A percentile compares a stretch with the other conserved stretches of the same genome.
Evolutionary conservation across 2,113 vertebrate species (phyloP).

Genomic region (Suncus etruscus): DNA sequence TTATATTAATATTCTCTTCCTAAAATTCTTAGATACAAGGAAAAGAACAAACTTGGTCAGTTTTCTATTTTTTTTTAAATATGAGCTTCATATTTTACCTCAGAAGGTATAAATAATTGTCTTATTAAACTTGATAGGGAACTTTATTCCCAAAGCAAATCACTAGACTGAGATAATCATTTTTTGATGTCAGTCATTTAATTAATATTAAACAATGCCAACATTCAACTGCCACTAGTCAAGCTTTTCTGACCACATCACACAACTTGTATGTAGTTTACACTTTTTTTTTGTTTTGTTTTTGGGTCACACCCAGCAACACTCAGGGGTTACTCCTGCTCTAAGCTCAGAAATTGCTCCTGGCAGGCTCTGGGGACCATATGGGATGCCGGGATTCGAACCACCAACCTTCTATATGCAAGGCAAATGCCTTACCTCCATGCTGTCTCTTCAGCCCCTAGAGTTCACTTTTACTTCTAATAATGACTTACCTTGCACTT

Average conservation of each 20-base stretch:
- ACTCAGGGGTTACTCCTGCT: too few species aligned
- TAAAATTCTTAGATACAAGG: background rate
- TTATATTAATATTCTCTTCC: background rate
- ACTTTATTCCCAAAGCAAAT: background rate
- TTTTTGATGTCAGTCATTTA: background rate
- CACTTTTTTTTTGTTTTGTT: background rate
- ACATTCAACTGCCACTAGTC: background rate
- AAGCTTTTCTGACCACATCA: background rate
- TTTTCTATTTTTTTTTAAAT: slow-evolving; percentile 48
- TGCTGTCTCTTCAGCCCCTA: too few species aligned
- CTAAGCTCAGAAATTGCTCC: too few species aligned
- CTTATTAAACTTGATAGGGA: background rate
- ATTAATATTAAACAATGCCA: background rate
- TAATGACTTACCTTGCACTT: slow-evolving; percentile 3
- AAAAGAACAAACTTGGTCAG: slow-evolving; percentile 15
- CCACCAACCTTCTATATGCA: too few species aligned
- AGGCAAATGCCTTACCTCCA: too few species aligned
- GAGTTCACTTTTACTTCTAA: background rate
- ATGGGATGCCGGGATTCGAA: too few species aligned
- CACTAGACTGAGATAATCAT: background rate
- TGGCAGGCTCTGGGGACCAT: too few species aligned
- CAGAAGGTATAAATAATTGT: background rate
- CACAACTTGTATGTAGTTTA: background rate
- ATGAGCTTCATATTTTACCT: slow-evolving; percentile 6
- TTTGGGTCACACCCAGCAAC: too few species aligned